Evolutionary conservation across 2,797 vertebrate genomes (phyloP), one percentile per base, ranked within the genome.

Genomic region (Poecilia gillii): DNA sequence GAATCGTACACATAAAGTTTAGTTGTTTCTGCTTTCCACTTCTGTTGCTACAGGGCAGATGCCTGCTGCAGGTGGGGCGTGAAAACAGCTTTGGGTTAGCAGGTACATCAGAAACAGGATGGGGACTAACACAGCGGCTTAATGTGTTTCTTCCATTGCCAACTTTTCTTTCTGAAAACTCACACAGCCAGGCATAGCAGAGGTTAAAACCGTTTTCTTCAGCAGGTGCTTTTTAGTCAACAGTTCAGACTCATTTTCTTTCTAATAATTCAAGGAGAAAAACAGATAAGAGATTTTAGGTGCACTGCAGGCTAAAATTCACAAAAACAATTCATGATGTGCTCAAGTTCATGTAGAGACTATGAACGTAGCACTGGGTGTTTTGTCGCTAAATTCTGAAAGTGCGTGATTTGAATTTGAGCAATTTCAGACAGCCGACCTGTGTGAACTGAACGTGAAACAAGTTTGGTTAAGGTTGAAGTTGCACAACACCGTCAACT

Each of bases 31-130:
- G 36, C 36, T 7, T 20, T 66, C 62, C 31, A 39, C 16, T 23
- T 39, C 31, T 66, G 62, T 39, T 20, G 31, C 62, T 39, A 66
- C 1, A 4, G 18, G 9, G 3, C 16, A 36, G 18, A 18, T 33
- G 6, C 7, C 33, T 66, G 62, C 62, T 66, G 6, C 62, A 66
- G 62, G 33, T 18, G 20, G 16, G 33, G 33, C 1, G 62, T 62
- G 18, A 66, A 66, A 66, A 28, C 13, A 66, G 62, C 3, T 66
- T 31, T 66, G 62, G 31, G 62, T 64, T 64, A 36, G 62, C 33
- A 66, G 62, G 31, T 66, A 66, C 62, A 66, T 66, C 62, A 66
- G 31, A 66, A 39, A 39, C 62, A 66, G 3, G 62, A 39, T 66
- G 13, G 12, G 33, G 8, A 36, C 36, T 36, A 20, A 66, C 23